Evolutionary conservation across 35 echinoderm and acorn worm genomes (phyloP), one percentile per base, ranked within the genome.

Genomic region (Lytechinus pictus): DNA sequence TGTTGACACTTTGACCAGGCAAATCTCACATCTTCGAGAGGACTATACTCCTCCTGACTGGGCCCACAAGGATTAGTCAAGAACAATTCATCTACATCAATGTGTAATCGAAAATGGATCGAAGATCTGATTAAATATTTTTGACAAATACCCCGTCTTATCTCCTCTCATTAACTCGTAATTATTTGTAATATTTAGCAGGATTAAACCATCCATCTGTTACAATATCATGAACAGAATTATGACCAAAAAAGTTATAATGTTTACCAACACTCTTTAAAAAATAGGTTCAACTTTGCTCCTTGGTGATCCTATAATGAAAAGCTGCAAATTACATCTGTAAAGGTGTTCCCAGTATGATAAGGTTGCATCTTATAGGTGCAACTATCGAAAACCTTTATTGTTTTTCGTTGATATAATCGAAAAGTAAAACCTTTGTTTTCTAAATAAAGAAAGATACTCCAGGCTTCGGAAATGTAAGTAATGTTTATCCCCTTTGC

Each of bases 1-100:
- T 79, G 66, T 79, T 79, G 66, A 19, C 66, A 79, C 66, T 79
- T 79, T 79, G 66, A 79, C 66, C 66, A 79, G 66, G 66, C 66
- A 79, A 79, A 79, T 79, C 66, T 79, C 66, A 79, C 66, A 24
- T 79, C 66, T 79, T 7, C 19, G 66, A 79, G 12, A 24, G 66
- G 66, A 79, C n/a, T 79, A 79, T 79, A 24, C 66, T 79, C 14
- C n/a, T 79, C 21, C 66, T n/a, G 66, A 79, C 66, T 79, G 66
- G 66, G 66, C 66, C 66, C 66, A 79, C 66, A 79, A 3, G 66
- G 21, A 79, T 79, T 79, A 79, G 66, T 79, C 66, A 79, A 79
- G 66, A 79, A 79, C 66, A 79, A 79, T 79, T 79, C 66, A 79
- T 79, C 66, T 79, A 24, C 4, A 79, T 79, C 66, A 79, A 24